A percentile compares a stretch with the other conserved stretches of the same genome.
Conservation (phyloP, 2,113 vertebrate genomes). For the Hipposideros armiger region DNA sequence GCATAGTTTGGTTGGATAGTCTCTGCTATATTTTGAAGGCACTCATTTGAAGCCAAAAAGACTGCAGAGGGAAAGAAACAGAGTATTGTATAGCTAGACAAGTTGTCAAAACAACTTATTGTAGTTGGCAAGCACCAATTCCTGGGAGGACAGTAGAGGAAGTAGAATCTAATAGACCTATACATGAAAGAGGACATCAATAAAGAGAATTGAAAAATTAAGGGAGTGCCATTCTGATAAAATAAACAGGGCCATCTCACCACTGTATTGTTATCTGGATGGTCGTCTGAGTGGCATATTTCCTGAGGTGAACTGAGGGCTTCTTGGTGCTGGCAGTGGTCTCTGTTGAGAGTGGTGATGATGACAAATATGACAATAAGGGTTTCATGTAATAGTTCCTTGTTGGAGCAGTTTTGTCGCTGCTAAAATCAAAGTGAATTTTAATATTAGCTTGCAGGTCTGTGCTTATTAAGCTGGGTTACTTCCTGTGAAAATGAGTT, state of each 20-base stretch:
- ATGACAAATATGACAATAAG: constrained; percentile 78
- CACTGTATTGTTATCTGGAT: constrained; percentile 63
- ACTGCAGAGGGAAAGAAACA: constrained; percentile 80
- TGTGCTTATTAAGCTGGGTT: constrained; percentile 79
- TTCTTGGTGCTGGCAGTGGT: constrained; percentile 66
- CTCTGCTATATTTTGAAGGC: constrained; percentile 84
- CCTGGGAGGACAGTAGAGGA: constrained; percentile 68
- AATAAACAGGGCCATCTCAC: constrained; percentile 73
- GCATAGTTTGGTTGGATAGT: constrained; percentile 85
- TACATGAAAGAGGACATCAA: constrained; percentile 77
- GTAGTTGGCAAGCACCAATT: constrained; percentile 80
- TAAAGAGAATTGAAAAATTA: constrained; percentile 81
- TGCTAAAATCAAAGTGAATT: constrained; percentile 81
- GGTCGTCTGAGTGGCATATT: constrained; percentile 34
- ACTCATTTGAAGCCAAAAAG: constrained; percentile 83
- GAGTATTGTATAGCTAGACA: constrained; percentile 82
- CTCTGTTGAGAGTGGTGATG: constrained; percentile 71
- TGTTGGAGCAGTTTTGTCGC: constrained; percentile 74
- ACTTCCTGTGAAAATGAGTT: constrained; percentile 82
- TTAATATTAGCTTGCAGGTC: constrained; percentile 82
- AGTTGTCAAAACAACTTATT: constrained; percentile 84
- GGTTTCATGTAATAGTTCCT: constrained; percentile 80
- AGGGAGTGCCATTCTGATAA: constrained; percentile 74
- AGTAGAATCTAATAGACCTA: constrained; percentile 81
- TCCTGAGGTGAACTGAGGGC: constrained; percentile 70